Evolutionary conservation across 2,888 invertebrate genomes (phyloP).

Genomic region (Zaprionus bogoriensis): DNA sequence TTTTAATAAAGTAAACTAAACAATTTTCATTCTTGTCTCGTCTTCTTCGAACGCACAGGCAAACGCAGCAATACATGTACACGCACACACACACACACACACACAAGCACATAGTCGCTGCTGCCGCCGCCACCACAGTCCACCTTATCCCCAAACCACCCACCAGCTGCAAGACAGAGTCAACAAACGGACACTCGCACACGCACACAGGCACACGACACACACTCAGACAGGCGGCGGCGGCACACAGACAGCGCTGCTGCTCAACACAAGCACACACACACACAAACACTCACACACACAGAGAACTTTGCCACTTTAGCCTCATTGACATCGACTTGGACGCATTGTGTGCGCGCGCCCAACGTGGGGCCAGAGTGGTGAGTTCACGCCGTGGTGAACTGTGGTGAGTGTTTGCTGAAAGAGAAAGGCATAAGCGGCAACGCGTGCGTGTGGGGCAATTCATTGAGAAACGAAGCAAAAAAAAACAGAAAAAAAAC

Average conservation of each 20-base stretch:
- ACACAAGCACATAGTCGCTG: slow-evolving; percentile 3
- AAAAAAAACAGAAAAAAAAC: slow-evolving; percentile 43
- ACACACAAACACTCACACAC: background rate
- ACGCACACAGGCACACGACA: slow-evolving; percentile 41
- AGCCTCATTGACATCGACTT: slow-evolving; percentile 12
- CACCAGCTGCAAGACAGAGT: slow-evolving; percentile 58
- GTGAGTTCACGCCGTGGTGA: slow-evolving; percentile 50
- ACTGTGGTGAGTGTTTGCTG: slow-evolving; percentile 66
- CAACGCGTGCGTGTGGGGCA: slow-evolving; percentile 61
- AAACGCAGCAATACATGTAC: slow-evolving; percentile 26
- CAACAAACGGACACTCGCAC: slow-evolving; percentile 71
- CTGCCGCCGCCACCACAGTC: slow-evolving; percentile 17
- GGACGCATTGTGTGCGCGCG: slow-evolving; percentile 43
- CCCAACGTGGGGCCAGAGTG: slow-evolving; percentile 53
- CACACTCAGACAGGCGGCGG: slow-evolving; percentile 33
- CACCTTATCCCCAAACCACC: slow-evolving; percentile 42
- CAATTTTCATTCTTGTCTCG: slow-evolving; percentile 79
- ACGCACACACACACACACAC: slow-evolving; percentile 18
- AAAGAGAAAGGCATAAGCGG: slow-evolving; percentile 66
- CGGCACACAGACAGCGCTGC: slow-evolving; percentile 27
- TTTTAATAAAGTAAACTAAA: slow-evolving; percentile 79
- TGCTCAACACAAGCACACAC: slow-evolving; percentile 23
- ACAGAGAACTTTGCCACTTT: slow-evolving; percentile 30
- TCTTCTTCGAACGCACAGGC: slow-evolving; percentile 69
- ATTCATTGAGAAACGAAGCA: slow-evolving; percentile 71